These are phyloP conservation scores for Chelonus insularis DNA, from an alignment of 1,140 invertebrate species.

Conservation along the genomic window DNA sequence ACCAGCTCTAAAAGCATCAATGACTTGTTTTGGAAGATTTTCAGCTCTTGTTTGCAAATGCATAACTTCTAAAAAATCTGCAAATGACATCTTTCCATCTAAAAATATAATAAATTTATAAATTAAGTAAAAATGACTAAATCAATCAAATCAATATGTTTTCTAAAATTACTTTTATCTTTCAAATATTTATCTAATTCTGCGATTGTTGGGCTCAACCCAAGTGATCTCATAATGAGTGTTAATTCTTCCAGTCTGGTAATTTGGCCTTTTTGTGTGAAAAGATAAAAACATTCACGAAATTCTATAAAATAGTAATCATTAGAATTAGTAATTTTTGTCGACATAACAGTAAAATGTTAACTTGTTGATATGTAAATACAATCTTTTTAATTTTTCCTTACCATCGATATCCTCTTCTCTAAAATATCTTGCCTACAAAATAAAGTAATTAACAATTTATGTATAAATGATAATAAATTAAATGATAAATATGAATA, in stretches of 20 bases:
- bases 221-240: slow-evolving; percentile 91
- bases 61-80: slow-evolving; percentile 94
- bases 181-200: slow-evolving; percentile 86
- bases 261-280: slow-evolving; percentile 85
- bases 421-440: slow-evolving; percentile 15
- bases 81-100: slow-evolving; percentile 92
- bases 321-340: slow-evolving; percentile 19
- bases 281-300: slow-evolving; percentile 91
- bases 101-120: slow-evolving; percentile 32
- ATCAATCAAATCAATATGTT: not conserved
- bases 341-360: too few species aligned
- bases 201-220: slow-evolving; percentile 88
- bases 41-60: slow-evolving; percentile 86
- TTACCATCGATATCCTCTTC: slow-evolving; percentile 20
- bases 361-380: too few species aligned
- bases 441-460: too few species aligned
- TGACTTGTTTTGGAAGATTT: slow-evolving; percentile 84
- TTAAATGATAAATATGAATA: too few species aligned
- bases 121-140: not conserved
- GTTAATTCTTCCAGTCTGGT: slow-evolving; percentile 86
- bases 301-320: slow-evolving; percentile 73
- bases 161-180: slow-evolving; percentile 67
- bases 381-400: too few species aligned
- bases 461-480: too few species aligned
- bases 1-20: slow-evolving; percentile 85